Conservation (phyloP, 2,888 invertebrate genomes). For the Sinelater perroti region DNA sequence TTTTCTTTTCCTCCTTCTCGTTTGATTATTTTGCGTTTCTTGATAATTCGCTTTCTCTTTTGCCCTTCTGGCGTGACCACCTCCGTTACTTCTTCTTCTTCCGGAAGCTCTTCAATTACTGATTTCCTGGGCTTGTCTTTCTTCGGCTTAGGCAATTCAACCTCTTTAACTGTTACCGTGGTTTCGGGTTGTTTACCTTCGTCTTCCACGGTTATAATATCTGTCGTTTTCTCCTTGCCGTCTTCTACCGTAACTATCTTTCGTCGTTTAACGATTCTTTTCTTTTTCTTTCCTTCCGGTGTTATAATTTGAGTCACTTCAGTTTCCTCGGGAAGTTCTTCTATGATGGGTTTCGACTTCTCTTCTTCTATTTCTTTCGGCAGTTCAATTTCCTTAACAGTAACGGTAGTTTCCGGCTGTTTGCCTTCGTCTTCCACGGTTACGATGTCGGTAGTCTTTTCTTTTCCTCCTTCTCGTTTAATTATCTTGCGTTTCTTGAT, state of each 20-base stretch:
- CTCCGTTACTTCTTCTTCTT: constrained; percentile 49
- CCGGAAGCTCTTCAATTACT: constrained; percentile 31
- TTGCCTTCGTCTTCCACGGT: constrained; percentile 48
- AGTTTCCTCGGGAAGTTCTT: constrained; percentile 53
- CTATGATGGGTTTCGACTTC: constrained; percentile 34
- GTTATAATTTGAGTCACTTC: constrained; percentile 46
- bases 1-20: constrained; percentile 59
- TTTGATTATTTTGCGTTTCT: constrained; percentile 59
- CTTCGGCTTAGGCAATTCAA: constrained; percentile 52
- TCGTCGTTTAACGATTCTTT: constrained; percentile 52
- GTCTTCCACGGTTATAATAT: constrained; percentile 60
- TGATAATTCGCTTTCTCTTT: constrained; percentile 51
- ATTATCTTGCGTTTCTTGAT: constrained; percentile 26
- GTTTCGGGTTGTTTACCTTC: constrained; percentile 57
- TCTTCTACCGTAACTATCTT: constrained; percentile 37
- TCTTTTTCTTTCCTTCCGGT: constrained; percentile 46
- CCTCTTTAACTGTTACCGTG: constrained; percentile 47
- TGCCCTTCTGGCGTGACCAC: constrained; percentile 44
- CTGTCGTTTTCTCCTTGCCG: constrained; percentile 54
- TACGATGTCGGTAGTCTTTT: constrained; percentile 37
- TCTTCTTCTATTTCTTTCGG: constrained; percentile 57
- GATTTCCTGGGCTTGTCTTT: constrained; percentile 36
- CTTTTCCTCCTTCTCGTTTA: constrained; percentile 21
- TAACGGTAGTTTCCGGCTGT: constrained; percentile 38
- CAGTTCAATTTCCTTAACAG: constrained; percentile 32